Percentiles rank a stretch among this genome's conserved stretches.
These are phyloP conservation scores for Alcis repandata DNA, from an alignment of 2,888 invertebrate genomes.

Conservation along the genomic window DNA sequence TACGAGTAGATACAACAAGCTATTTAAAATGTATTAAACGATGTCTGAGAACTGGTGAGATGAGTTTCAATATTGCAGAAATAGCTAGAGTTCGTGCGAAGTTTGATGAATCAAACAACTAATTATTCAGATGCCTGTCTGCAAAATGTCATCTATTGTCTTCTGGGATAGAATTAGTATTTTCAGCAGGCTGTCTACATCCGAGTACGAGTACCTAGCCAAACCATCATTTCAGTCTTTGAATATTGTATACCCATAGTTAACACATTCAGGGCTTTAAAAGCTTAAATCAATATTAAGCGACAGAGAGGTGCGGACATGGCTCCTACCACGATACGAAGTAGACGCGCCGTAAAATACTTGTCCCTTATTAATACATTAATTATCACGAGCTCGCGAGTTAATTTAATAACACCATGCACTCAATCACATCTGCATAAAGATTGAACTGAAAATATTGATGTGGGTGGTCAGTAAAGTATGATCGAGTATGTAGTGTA, in stretches of 20 bases:
- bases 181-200: not conserved
- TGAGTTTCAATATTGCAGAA: constrained; percentile 32
- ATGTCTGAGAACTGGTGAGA: constrained; percentile 24
- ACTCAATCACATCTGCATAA: constrained; percentile 6
- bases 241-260: constrained; percentile 49
- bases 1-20: constrained; percentile 12
- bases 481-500: constrained; percentile 68
- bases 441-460: constrained; percentile 16
- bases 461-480: constrained; percentile 35
- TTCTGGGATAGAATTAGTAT: not conserved
- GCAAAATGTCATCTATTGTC: not conserved
- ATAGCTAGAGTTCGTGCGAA: constrained; percentile 24
- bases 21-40: constrained; percentile 25
- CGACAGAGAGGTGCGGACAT: constrained; percentile 66
- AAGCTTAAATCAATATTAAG: constrained; percentile 84
- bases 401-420: not conserved
- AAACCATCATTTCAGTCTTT: not conserved
- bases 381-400: not conserved
- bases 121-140: constrained; percentile 21
- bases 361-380: not conserved
- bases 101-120: constrained; percentile 33
- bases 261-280: constrained; percentile 79
- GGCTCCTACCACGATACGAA: constrained; percentile 62
- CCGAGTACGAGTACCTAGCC: too few relatives aligned
- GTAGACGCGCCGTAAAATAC: not conserved